These are phyloP conservation scores for Semaprochilodus insignis DNA, from an alignment of 2,797 vertebrate species.

Conservation along the genomic window DNA sequence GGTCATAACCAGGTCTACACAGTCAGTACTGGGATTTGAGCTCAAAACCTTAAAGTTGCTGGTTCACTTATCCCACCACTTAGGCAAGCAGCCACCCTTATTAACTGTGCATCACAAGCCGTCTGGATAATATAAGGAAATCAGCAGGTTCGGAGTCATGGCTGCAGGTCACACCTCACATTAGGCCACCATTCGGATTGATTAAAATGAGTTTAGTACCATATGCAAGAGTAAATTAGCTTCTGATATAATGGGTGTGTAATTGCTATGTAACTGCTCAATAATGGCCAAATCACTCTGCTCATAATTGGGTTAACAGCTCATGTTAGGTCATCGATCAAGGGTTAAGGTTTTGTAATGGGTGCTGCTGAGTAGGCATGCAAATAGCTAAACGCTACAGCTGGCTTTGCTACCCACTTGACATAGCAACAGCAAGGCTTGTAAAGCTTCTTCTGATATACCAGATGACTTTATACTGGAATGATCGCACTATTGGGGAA, in stretches of 20 bases:
- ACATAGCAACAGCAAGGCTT: neutral
- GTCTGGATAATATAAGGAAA: constrained; percentile 11
- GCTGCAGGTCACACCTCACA: constrained; percentile 23
- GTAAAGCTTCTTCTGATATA: neutral
- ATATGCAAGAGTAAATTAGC: constrained; percentile 40
- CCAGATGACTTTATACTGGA: neutral
- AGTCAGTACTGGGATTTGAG: too few relatives aligned
- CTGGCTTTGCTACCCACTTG: neutral
- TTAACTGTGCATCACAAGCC: neutral
- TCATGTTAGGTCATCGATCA: constrained; percentile 24
- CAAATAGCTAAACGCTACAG: neutral
- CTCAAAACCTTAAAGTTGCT: too few relatives aligned
- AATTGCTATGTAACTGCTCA: constrained; percentile 41
- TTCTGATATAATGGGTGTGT: constrained; percentile 43
- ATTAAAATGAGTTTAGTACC: constrained; percentile 45
- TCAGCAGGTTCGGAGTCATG: constrained; percentile 26
- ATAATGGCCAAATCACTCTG: constrained; percentile 37
- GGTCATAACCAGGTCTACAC: too few relatives aligned
- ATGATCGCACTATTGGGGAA: neutral
- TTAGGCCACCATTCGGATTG: constrained; percentile 42
- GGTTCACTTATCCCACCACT: too few relatives aligned
- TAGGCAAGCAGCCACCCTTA: too few relatives aligned
- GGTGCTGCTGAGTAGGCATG: neutral
- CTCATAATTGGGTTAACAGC: constrained; percentile 43
- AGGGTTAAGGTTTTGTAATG: constrained; percentile 17